Percentiles rank a stretch among this genome's conserved stretches.
Conservation (phyloP, 2,113 vertebrate species). For the Hippocampus barbouri region DNA sequence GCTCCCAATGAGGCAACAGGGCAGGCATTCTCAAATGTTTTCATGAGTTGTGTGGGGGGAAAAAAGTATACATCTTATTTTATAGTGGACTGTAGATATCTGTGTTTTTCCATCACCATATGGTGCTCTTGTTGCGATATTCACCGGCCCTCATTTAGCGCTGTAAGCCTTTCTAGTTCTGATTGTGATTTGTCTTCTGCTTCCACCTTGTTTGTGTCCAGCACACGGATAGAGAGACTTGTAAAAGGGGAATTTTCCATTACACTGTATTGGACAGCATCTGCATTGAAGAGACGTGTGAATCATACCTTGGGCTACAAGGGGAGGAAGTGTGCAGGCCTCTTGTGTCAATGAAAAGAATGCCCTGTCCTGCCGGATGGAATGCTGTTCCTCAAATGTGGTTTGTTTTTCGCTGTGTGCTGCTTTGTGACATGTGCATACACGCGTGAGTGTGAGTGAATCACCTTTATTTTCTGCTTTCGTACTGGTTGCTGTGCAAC, state of each 20-base stretch:
- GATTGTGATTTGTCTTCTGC: neutral
- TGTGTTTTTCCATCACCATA: neutral
- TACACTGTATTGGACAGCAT: constrained; percentile 34
- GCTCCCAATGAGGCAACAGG: neutral
- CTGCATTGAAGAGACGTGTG: constrained; percentile 42
- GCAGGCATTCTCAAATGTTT: neutral
- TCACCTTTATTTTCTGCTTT: constrained; percentile 52
- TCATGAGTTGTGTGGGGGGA: neutral
- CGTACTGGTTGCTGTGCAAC: constrained; percentile 64
- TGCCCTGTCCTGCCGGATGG: constrained; percentile 53
- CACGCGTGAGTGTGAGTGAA: constrained; percentile 12
- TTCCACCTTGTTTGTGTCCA: constrained; percentile 15
- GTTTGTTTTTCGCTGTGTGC: constrained; percentile 39
- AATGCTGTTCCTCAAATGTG: constrained; percentile 33
- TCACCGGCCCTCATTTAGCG: constrained; percentile 10
- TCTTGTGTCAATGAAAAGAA: constrained; percentile 63
- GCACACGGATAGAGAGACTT: constrained; percentile 11
- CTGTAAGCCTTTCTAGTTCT: constrained; percentile 19
- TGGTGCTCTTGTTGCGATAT: constrained; percentile 9
- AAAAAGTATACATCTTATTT: too few relatives aligned
- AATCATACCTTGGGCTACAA: constrained; percentile 62
- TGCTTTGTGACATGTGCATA: constrained; percentile 34
- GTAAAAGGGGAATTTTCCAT: constrained; percentile 63
- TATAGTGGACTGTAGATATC: neutral
- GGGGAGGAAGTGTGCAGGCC: constrained; percentile 51